These are phyloP conservation scores for Ptilonorhynchus violaceus DNA, from an alignment of 2,113 vertebrate species.

Conservation along the genomic window DNA sequence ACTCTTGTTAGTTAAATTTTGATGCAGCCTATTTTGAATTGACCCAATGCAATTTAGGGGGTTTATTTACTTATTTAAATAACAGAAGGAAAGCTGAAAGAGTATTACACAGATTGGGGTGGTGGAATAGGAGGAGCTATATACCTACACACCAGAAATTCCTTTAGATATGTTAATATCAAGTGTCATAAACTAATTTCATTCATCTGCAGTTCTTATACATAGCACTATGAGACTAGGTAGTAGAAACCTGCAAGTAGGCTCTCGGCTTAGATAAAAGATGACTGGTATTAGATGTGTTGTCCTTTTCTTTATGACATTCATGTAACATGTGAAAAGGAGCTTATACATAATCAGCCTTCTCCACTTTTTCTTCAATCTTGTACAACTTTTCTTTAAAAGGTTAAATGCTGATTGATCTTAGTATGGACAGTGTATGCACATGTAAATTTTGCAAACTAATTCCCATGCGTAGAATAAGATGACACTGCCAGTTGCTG, in stretches of 20 bases:
- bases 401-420: not conserved
- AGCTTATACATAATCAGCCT: not conserved
- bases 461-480: not conserved
- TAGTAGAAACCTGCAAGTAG: not conserved
- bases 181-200: not conserved
- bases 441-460: not conserved
- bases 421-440: not conserved
- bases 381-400: not conserved
- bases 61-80: not conserved
- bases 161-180: not conserved
- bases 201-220: not conserved
- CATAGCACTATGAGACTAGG: not conserved
- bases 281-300: not conserved
- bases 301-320: not conserved
- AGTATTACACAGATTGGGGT: not conserved
- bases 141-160: not conserved
- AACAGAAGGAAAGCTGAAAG: not conserved
- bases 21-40: not conserved
- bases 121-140: not conserved
- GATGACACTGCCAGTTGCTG: not conserved
- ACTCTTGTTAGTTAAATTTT: not conserved
- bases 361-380: not conserved
- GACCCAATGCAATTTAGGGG: not conserved
- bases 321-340: fast-evolving
- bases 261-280: not conserved